phyloP scores from a whole-genome alignment of 2,888 invertebrate genomes.

The Rhodophaea formosa region DNA sequence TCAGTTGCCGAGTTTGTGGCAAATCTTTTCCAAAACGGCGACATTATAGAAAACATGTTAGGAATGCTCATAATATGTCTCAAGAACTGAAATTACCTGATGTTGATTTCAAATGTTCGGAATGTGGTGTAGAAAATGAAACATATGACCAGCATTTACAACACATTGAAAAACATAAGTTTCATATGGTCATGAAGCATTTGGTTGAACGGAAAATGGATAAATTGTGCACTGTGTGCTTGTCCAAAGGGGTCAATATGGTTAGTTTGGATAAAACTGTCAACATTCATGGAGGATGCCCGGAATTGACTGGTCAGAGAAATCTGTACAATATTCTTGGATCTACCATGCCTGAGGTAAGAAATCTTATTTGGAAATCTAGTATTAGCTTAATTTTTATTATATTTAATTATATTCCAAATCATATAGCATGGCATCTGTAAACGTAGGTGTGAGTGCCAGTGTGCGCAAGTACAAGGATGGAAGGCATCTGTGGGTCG shows the following conservation, averaged over 20 bases:
- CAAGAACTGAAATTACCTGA: conserved; percentile 17
- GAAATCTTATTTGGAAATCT: conserved; percentile 26
- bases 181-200: conserved; percentile 54
- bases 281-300: conserved; percentile 60
- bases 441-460: no score
- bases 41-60: conserved; percentile 52
- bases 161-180: conserved; percentile 70
- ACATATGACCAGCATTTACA: conserved; percentile 50
- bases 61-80: conserved; percentile 32
- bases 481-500: no score
- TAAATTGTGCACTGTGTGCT: conserved; percentile 57
- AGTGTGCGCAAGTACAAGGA: no score
- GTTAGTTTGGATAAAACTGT: conserved; percentile 48
- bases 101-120: conserved; percentile 47
- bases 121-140: conserved; percentile 44
- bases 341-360: conserved; percentile 61
- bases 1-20: conserved; percentile 60
- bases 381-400: no score
- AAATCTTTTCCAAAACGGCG: conserved; percentile 57
- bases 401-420: not conserved
- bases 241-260: conserved; percentile 47
- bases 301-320: conserved; percentile 56
- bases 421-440: no score
- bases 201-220: conserved; percentile 54
- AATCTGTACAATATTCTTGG: conserved; percentile 51